phyloP scores from a whole-genome alignment of 1,140 invertebrate genomes.

The Forficula auricularia region DNA sequence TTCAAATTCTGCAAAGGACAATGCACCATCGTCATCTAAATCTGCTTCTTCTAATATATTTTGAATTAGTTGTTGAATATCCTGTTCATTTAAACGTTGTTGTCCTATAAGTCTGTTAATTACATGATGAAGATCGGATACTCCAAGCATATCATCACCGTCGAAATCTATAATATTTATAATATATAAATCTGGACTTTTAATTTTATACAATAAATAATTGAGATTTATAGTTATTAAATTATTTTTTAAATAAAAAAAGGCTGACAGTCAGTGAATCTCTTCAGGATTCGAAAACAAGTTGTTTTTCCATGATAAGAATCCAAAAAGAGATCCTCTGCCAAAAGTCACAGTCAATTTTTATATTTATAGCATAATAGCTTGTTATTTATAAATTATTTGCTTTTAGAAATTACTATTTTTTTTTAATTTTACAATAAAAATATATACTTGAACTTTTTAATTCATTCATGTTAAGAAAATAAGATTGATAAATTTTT shows the following conservation, averaged over 20 bases:
- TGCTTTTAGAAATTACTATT: no score
- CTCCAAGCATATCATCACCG: slow-evolving; percentile 73
- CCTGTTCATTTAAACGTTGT: slow-evolving; percentile 43
- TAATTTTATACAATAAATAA: not conserved
- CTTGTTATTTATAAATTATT: no score
- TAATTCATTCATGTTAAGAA: no score
- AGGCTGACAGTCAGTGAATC: no score
- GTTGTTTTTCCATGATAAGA: no score
- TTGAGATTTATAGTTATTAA: not conserved
- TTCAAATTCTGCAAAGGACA: slow-evolving; percentile 89
- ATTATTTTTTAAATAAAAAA: not conserved
- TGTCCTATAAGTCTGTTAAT: slow-evolving; percentile 49
- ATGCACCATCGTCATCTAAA: slow-evolving; percentile 74
- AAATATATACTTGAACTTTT: no score
- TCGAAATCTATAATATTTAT: slow-evolving; percentile 59
- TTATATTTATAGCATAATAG: no score
- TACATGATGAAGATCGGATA: slow-evolving; percentile 53
- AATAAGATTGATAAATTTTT: no score
- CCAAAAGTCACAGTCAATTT: no score
- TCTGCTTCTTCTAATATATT: slow-evolving; percentile 79
- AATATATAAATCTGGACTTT: slow-evolving; percentile 1
- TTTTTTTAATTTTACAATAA: no score
- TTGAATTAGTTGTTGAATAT: slow-evolving; percentile 50
- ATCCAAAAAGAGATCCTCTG: no score
- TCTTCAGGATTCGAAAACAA: no score